Evolutionary conservation across 2,113 vertebrate species (phyloP).

Genomic region (Neogale vison): DNA sequence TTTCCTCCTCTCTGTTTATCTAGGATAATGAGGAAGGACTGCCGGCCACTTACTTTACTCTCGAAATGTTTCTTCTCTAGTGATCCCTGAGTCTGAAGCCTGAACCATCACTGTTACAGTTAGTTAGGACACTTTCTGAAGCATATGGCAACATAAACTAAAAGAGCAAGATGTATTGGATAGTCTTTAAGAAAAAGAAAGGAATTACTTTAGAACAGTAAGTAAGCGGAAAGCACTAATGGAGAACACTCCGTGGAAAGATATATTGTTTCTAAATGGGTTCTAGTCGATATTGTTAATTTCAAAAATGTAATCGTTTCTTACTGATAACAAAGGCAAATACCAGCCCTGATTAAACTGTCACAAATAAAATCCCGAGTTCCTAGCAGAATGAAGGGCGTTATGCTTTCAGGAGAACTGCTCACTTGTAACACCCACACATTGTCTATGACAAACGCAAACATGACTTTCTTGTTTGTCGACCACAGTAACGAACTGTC

Average conservation of each 20-base stretch:
- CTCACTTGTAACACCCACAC: accelerated
- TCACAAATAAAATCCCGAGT: neutral
- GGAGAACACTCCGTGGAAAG: neutral
- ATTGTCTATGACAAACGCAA: neutral
- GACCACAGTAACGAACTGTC: neutral
- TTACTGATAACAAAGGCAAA: neutral
- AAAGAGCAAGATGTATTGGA: neutral
- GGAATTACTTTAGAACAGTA: neutral
- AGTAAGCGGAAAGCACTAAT: neutral
- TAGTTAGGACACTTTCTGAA: neutral
- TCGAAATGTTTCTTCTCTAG: neutral
- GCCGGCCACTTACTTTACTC: neutral
- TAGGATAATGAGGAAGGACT: neutral
- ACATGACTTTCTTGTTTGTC: neutral
- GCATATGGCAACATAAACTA: neutral
- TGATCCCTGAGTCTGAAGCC: neutral
- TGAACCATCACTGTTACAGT: neutral
- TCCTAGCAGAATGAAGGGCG: neutral
- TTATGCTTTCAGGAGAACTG: neutral
- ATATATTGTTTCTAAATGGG: neutral
- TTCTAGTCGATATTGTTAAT: neutral
- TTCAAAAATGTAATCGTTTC: neutral
- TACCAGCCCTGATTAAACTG: neutral
- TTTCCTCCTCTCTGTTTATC: conserved; percentile 44
- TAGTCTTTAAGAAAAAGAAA: neutral